A percentile compares a stretch with the other conserved stretches of the same genome.
Conservation (phyloP, 2,888 invertebrate genomes). For the Tetheella fluctuosa region DNA sequence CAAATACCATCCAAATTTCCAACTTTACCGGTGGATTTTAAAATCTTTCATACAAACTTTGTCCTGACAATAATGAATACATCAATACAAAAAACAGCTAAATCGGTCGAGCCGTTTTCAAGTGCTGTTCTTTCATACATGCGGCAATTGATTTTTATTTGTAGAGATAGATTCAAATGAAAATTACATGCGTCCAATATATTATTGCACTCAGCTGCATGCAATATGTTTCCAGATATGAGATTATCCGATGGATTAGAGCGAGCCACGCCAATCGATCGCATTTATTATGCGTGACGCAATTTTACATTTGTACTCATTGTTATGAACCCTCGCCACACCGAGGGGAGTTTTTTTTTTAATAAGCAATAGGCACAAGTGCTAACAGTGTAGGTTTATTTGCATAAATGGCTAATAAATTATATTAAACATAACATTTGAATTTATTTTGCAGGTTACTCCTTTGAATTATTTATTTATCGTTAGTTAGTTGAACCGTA, state of each 20-base stretch:
- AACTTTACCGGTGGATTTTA: no score
- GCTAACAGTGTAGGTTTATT: conserved; percentile 7
- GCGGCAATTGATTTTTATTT: no score
- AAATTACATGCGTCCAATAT: neutral
- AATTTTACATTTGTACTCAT: conserved; percentile 5
- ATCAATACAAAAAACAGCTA: no score
- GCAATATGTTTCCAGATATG: neutral
- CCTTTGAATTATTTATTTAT: no score
- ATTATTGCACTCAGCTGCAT: conserved; percentile 2
- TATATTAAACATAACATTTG: neutral
- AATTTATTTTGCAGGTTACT: no score
- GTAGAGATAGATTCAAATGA: neutral
- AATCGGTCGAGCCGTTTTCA: no score
- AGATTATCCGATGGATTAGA: neutral
- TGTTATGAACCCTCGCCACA: neutral
- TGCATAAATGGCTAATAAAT: conserved; percentile 1
- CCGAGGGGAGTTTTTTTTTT: neutral
- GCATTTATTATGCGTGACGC: neutral
- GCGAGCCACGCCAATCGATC: neutral
- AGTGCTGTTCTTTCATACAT: no score
- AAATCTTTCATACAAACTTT: no score
- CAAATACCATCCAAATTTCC: no score
- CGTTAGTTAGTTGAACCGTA: no score
- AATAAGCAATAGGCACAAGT: neutral
- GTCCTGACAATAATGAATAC: no score